Conservation (phyloP, 2,797 vertebrate genomes). For the Rhinogobio ventralis region DNA sequence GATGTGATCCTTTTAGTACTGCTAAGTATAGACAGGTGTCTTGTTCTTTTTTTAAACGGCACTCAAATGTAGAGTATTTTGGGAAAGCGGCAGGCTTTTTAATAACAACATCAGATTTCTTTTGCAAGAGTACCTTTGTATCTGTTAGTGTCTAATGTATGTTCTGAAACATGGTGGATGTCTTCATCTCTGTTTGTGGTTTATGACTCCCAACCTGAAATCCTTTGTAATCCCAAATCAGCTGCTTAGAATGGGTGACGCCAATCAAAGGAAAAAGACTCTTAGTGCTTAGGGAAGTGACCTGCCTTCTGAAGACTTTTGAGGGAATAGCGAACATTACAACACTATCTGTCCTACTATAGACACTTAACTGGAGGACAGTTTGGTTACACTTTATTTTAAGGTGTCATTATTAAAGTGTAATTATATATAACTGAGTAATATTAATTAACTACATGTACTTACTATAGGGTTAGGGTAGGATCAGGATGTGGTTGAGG, state of each 20-base stretch:
- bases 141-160: neutral
- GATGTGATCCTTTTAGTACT: slow-evolving; percentile 73
- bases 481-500: too few relatives aligned
- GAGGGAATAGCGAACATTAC: neutral
- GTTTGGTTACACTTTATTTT: neutral
- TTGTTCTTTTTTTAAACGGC: slow-evolving; percentile 26
- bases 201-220: slow-evolving; percentile 66
- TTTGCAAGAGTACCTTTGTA: neutral
- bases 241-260: slow-evolving; percentile 76
- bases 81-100: neutral
- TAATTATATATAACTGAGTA: too few relatives aligned
- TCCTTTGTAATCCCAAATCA: slow-evolving; percentile 76
- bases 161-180: neutral
- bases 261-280: slow-evolving; percentile 64
- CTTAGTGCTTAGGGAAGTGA: slow-evolving; percentile 39
- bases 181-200: neutral
- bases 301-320: slow-evolving; percentile 27
- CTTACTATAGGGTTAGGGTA: too few relatives aligned
- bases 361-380: neutral
- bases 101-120: neutral
- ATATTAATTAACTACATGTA: too few relatives aligned
- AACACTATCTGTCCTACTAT: neutral
- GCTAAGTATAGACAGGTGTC: slow-evolving; percentile 76
- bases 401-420: too few relatives aligned
- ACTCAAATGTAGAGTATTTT: slow-evolving; percentile 12